Evolutionary conservation across 2,113 vertebrate genomes (phyloP).

Genomic region (Spizaetus ornatus): DNA sequence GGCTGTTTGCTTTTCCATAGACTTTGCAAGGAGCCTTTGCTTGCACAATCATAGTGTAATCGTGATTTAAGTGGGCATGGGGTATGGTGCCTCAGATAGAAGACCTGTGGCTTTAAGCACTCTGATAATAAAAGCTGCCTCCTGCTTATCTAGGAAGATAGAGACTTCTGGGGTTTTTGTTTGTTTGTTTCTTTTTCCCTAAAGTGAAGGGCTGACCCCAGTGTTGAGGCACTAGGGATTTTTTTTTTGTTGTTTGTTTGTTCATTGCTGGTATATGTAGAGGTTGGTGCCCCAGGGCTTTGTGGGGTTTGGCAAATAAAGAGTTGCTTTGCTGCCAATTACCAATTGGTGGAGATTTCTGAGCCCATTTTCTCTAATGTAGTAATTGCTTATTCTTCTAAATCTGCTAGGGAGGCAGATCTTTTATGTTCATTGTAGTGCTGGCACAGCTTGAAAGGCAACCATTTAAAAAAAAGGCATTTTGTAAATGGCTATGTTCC

Average conservation of each 20-base stretch:
- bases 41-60: background rate
- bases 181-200: background rate
- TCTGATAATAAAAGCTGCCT: background rate
- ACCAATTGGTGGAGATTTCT: slow-evolving; percentile 46
- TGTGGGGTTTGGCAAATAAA: slow-evolving; percentile 16
- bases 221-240: background rate
- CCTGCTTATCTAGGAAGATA: background rate
- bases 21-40: background rate
- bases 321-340: slow-evolving; percentile 26
- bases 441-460: slow-evolving; percentile 60
- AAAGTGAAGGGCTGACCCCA: background rate
- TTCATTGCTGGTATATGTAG: background rate
- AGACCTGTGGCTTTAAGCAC: background rate
- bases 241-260: background rate
- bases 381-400: slow-evolving; percentile 59
- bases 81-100: background rate
- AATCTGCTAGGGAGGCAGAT: slow-evolving; percentile 45
- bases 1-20: background rate
- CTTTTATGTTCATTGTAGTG: slow-evolving; percentile 3
- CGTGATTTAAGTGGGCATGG: background rate
- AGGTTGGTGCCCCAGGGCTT: background rate
- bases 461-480: background rate
- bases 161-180: background rate
- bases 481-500: background rate
- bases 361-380: slow-evolving; percentile 46